Evolutionary conservation across 2,888 invertebrate species (phyloP), one percentile per base, ranked within the genome.

Genomic region (Morpho achilles): DNA sequence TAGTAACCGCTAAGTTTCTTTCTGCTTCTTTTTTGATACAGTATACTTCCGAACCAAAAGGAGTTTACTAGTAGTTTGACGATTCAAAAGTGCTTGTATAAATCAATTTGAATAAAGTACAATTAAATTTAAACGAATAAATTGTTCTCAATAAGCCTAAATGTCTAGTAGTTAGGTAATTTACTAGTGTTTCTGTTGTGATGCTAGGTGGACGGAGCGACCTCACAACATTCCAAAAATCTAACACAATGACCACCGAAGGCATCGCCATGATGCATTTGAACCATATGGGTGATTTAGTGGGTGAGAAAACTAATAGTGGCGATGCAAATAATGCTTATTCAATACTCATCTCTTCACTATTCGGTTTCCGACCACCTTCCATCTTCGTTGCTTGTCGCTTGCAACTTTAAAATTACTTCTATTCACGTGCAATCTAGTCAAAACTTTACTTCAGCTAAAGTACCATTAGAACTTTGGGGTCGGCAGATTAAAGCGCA

Each of bases 131-230:
- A 1, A 16, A 16, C 16, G 16, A 16, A 16, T 16, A 16, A 16
- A 16, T 16, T 16, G 16, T n/a, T n/a, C n/a, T n/a, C n/a, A n/a
- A 16, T 1, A 45, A n/a, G n/a, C n/a, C 3, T n/a, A n/a, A 10
- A n/a, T n/a, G 9, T 45, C n/a, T 7, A 8, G 10, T 46, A 46
- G 39, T 52, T 8, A 56, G 32, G 23, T 6, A 48, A 16, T 50
- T 54, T 40, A 55, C 41, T 53, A 51, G 57, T 62, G 9, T 54
- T 68, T 62, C 55, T 66, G 60, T 67, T 66, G 61, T 74, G 87
- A 85, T 88, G 89, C 74, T 88, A 90, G 90, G 90, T 90, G 90
- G 89, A 79, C 87, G 89, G 89, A 87, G 84, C 79, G 85, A 82
- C 75, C 74, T 69, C 71, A 67, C 75, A 61, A 66, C 75, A 67